These are phyloP conservation scores for Stenopsyche tienmushanensis DNA, from an alignment of 1,140 invertebrate genomes.

Conservation along the genomic window DNA sequence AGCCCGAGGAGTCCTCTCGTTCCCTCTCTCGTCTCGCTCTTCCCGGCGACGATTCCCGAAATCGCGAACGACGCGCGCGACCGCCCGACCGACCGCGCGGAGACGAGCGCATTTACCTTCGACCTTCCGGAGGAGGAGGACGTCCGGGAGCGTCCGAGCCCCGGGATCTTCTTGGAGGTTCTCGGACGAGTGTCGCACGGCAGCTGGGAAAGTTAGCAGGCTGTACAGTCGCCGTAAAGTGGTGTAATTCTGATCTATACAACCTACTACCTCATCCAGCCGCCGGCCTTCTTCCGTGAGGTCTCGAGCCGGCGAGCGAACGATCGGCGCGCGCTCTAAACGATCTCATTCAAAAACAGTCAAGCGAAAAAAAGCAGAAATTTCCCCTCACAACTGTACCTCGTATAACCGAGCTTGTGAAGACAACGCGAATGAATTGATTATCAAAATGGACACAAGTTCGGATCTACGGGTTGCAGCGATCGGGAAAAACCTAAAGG, in stretches of 20 bases:
- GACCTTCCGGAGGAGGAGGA: no score
- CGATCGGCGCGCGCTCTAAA: not conserved
- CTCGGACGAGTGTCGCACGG: conserved; percentile 22
- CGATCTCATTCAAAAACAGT: no score
- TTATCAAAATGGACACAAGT: conserved; percentile 36
- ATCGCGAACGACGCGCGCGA: no score
- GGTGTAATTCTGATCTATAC: conserved; percentile 73
- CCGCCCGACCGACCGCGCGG: no score
- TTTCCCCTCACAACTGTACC: conserved; percentile 30
- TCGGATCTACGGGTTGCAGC: conserved; percentile 40
- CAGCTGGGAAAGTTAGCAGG: conserved; percentile 72
- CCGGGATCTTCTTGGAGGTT: no score
- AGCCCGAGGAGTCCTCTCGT: no score
- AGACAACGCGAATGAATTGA: conserved; percentile 3
- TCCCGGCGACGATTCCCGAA: no score
- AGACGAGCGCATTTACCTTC: no score
- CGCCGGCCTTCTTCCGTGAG: conserved; percentile 13
- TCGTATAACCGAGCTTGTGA: conserved; percentile 40
- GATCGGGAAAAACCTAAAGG: conserved; percentile 15
- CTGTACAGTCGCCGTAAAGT: conserved; percentile 68
- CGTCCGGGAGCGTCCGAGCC: no score
- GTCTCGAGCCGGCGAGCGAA: no score
- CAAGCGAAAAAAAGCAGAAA: no score
- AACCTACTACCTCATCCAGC: conserved; percentile 74
- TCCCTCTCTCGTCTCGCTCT: no score